These are phyloP conservation scores for Sylvilagus floridanus DNA, from an alignment of 2,797 vertebrate species.

Conservation along the genomic window DNA sequence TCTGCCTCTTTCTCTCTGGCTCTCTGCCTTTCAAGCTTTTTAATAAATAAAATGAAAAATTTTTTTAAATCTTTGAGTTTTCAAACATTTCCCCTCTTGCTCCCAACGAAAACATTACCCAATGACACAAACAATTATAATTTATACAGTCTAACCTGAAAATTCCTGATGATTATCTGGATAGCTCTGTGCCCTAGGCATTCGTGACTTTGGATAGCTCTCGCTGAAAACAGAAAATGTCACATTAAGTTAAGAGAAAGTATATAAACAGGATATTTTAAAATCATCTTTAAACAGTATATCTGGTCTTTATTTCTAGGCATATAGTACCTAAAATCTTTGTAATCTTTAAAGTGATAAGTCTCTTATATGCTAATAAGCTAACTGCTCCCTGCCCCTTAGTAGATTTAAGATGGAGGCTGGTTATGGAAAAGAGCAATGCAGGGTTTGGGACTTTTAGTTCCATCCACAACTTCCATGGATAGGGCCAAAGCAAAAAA, in stretches of 20 bases:
- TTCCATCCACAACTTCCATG: too few relatives aligned
- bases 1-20: too few relatives aligned
- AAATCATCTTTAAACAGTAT: not conserved
- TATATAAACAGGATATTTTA: slow-evolving; percentile 3
- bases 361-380: too few relatives aligned
- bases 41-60: too few relatives aligned
- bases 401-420: too few relatives aligned
- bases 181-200: slow-evolving; percentile 99
- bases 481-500: too few relatives aligned
- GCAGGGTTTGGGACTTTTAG: too few relatives aligned
- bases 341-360: too few relatives aligned
- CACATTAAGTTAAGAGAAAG: slow-evolving; percentile 61
- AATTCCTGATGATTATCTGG: slow-evolving; percentile 99
- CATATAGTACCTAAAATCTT: too few relatives aligned
- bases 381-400: too few relatives aligned
- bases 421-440: too few relatives aligned
- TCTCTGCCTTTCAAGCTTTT: too few relatives aligned
- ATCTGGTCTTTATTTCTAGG: not conserved
- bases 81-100: not conserved
- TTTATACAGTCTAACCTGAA: slow-evolving; percentile 90
- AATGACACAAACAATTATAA: slow-evolving; percentile 55
- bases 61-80: not conserved
- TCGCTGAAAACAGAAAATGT: slow-evolving; percentile 90
- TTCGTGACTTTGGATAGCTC: slow-evolving; percentile 96
- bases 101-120: slow-evolving; percentile 50